Base-by-base conservation (phyloP, 1,140 invertebrate genomes). In the Melipona quadrifasciata region DNA sequence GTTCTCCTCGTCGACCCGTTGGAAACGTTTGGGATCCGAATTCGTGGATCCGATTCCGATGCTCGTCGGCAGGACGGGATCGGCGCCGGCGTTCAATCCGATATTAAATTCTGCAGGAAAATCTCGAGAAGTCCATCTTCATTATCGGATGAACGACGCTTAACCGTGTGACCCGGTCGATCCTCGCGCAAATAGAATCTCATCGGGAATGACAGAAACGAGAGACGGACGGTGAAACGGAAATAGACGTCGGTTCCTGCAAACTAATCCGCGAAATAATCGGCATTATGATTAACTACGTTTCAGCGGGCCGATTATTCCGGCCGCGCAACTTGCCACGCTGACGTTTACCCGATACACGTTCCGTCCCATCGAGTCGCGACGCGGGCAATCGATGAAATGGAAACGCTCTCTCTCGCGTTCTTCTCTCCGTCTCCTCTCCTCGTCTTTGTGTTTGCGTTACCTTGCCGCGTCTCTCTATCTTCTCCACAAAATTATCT, bases 81-180 rank as follows among this genome's bases (percentile, higher is more conserved):
- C 39, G 39, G 17, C 51, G 61, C 17, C 16, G 8, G 2, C 19
- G 64, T 79, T 55, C 64, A 27, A 78, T 68, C 51, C 76, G 80
- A 89, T 87, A 87, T 87, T 90, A 89, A 90, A 90, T 90, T 86
- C 80, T 90, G 81, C 77, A 83, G 80, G 88, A 90, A 87, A 90
- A 89, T 89, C 86, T 85, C 61, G 88, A 67, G 71, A 90, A 89
- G 86, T 90, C 89, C 70, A 90, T 90, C 89, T 90, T 90, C 89
- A 87, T 90, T 90, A 90, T 83, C 83, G 86, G 70, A 82, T 87
- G 89, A 90, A 84, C 82, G 73, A 84, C 88, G 89, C 72, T 90
- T 90, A 90, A 84, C 89, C 89, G 88, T 87, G 86, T 90, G 89
- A 90, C 88, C 89, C 77, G 89, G 80, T 89, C 88, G 88, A 90